Evolutionary conservation across 2,888 invertebrate species (phyloP).

Genomic region (Chouioia cunea): DNA sequence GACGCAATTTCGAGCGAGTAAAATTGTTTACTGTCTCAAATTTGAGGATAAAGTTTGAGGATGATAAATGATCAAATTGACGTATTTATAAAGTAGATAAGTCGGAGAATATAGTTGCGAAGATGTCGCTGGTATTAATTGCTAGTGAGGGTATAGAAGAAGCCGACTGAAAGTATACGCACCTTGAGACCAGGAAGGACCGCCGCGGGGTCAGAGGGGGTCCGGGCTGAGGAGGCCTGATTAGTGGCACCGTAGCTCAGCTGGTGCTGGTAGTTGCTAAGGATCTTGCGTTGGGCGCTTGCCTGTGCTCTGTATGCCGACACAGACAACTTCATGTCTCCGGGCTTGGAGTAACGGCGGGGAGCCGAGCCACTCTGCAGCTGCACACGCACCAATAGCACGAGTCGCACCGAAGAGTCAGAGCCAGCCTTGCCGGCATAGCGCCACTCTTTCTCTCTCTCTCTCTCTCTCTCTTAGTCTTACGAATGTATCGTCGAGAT

Average conservation of each 20-base stretch:
- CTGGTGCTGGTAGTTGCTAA: slow-evolving; percentile 82
- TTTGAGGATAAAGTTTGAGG: too few species aligned
- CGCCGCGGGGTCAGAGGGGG: slow-evolving; percentile 71
- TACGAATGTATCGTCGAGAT: slow-evolving; percentile 3
- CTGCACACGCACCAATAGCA: slow-evolving; percentile 6
- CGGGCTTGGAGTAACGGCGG: slow-evolving; percentile 13
- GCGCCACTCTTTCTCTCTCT: slow-evolving; percentile 6
- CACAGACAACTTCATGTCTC: slow-evolving; percentile 86
- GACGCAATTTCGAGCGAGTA: too few species aligned
- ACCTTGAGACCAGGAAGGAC: slow-evolving; percentile 73
- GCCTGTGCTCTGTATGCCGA: slow-evolving; percentile 91
- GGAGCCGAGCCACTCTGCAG: slow-evolving; percentile 2
- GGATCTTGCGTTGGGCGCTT: slow-evolving; percentile 89
- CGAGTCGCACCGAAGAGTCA: background rate
- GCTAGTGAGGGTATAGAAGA: background rate
- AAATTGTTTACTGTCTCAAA: too few species aligned
- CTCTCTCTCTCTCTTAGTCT: background rate
- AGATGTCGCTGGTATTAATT: too few species aligned
- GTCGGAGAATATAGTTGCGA: too few species aligned
- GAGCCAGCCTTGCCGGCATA: slow-evolving; percentile 31
- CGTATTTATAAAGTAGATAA: too few species aligned
- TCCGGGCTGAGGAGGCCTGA: slow-evolving; percentile 65
- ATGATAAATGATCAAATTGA: too few species aligned
- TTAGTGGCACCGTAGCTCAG: slow-evolving; percentile 76
- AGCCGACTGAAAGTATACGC: slow-evolving; percentile 51